Evolutionary conservation across 2,797 vertebrate species (phyloP), one percentile per base, ranked within the genome.

Genomic region (Falco rusticolus): DNA sequence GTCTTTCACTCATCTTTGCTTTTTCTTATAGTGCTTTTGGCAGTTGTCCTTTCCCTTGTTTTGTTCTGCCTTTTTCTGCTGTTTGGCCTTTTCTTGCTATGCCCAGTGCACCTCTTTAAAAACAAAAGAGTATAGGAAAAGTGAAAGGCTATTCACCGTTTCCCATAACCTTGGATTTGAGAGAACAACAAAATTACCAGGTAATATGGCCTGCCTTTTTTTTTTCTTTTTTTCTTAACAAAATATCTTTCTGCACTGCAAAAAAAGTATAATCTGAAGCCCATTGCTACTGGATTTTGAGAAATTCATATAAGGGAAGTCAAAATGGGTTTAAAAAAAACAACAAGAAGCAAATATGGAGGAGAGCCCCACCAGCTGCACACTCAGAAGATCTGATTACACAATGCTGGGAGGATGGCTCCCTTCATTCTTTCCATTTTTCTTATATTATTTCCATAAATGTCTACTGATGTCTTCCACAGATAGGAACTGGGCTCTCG

Each of bases 381-480:
- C 16, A 17, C 22, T 80, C 6, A 6, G 37, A 90, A 80, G 56
- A 64, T 77, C n/a, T 91, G 53, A 78, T 81, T 85, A 68, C n/a
- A 9, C 0, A 9, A 5, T 57, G 5, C 8, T 89, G 68, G 60
- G n/a, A 94, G 45, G 68, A 77, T 34, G 33, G 28, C 17, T 87
- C 48, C 48, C 21, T 75, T 92, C 63, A 84, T 92, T 83, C 60
- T 89, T 93, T 87, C 75, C 6, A 71, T 77, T 94, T 92, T 88
- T 91, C 45, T 75, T 74, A 12, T 25, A 48, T 29, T 87, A 85
- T 68, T 94, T 94, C 78, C 45, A 54, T 61, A 83, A 93, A 80
- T 53, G 12, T 82, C 86, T 64, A 54, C 56, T 87, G 54, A 80
- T 78, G 22, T 77, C 19, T 96, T 92, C 45, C 19, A 68, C 75